Evolutionary conservation across 1,140 invertebrate genomes (phyloP), one percentile per base, ranked within the genome.

Genomic region (Drosophila lini): DNA sequence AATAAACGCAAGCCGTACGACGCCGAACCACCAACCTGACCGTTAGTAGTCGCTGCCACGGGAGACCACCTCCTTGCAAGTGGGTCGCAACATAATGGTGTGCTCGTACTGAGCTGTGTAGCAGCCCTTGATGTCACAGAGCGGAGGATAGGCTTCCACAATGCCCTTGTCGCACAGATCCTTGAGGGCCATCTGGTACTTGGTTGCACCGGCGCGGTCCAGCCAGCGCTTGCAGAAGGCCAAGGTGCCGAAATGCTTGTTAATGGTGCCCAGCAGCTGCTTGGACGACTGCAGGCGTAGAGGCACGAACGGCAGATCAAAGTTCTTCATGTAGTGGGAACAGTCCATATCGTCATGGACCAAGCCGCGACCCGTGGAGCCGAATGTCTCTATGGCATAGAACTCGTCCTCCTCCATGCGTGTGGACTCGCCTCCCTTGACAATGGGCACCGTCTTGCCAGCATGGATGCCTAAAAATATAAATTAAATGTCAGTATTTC

Each of bases 291-390:
- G 95, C 62, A 98, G 93, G 90, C 97, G 97, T 42, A 99, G 92
- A 57, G 98, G 98, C 44, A 98, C 97, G 93, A 97, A 98, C 65
- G 97, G 96, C 92, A 96, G 95, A 84, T 99, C 98, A 93, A 97
- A 99, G 92, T 99, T 98, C 93, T 99, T 99, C 99, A 99, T 99
- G 91, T 99, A 99, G 94, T 99, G 99, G 34, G 98, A 99, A 73
- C 97, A 97, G 90, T 99, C 99, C 97, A 99, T 98, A 92, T 99
- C 99, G 93, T 99, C 98, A 92, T 99, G 98, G 2, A 99, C 98
- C 58, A 97, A 94, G 13, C 99, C 99, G 74, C 96, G 96, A 5
- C 99, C 99, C 13, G 99, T 99, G 4, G 98, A 99, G 8, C 99
- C 99, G 92, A 99, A 99, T 1, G 99, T 99, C 93, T 99, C 99